Percentiles rank a stretch among this genome's conserved stretches.
phyloP scores from a whole-genome alignment of 2,113 vertebrate species.

The Cichladusa arquata region DNA sequence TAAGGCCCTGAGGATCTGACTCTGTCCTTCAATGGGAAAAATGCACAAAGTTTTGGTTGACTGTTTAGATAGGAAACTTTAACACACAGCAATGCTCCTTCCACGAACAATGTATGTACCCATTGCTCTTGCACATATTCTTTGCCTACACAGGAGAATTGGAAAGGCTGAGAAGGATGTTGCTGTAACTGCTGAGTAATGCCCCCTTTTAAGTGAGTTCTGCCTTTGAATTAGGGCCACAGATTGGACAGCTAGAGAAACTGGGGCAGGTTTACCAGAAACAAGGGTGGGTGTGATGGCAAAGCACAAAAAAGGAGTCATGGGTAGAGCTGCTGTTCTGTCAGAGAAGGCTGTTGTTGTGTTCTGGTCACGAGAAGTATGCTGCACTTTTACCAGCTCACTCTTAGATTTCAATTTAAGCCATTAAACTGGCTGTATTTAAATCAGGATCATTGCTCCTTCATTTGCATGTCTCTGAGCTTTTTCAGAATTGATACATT shows the following conservation, averaged over 20 bases:
- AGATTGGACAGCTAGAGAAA: not conserved
- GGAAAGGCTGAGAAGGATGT: not conserved
- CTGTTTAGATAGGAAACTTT: not conserved
- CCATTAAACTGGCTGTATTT: not conserved
- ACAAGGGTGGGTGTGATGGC: not conserved
- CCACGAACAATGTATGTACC: rapidly evolving
- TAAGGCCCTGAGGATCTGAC: not conserved
- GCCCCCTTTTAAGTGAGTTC: not conserved
- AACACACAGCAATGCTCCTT: not conserved
- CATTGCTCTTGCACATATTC: rapidly evolving
- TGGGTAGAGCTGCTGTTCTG: not conserved
- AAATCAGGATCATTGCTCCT: not conserved
- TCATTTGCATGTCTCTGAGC: not conserved
- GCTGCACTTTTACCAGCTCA: not conserved
- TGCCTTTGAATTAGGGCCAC: not conserved
- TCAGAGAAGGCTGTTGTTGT: not conserved
- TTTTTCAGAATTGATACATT: not conserved
- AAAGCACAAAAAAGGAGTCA: not conserved
- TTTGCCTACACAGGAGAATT: not conserved
- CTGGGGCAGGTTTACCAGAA: not conserved
- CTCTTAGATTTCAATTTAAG: not conserved
- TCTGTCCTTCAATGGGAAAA: conserved; percentile 24
- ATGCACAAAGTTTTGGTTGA: not conserved
- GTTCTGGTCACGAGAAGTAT: not conserved
- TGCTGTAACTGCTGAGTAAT: not conserved